A percentile compares a stretch with the other conserved stretches of the same genome.
Conservation (phyloP, 2,113 vertebrate species). For the Eretmochelys imbricata region DNA sequence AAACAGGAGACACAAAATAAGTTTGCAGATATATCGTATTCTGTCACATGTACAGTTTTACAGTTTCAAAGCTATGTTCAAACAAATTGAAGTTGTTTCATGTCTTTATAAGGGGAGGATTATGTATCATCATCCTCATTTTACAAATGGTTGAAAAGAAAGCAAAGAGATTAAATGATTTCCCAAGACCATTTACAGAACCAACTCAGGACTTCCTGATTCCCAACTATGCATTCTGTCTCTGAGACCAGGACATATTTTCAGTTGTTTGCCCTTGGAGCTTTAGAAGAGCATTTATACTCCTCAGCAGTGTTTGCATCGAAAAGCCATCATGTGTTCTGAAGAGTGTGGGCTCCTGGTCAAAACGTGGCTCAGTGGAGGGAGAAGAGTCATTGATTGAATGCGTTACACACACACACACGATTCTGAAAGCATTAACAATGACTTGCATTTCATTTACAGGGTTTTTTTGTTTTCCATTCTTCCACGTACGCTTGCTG, state of each 20-base stretch:
- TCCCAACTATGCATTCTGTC: not conserved
- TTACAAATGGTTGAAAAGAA: not conserved
- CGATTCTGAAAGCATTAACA: not conserved
- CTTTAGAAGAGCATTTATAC: conserved; percentile 2
- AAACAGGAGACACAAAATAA: not conserved
- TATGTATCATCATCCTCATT: not conserved
- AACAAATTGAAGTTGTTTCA: not conserved
- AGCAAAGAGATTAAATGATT: not conserved
- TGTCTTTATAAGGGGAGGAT: not conserved
- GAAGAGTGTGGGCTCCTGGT: not conserved
- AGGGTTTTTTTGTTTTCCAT: not conserved
- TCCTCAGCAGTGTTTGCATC: conserved; percentile 10
- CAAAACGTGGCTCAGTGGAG: too few relatives aligned
- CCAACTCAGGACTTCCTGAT: not conserved
- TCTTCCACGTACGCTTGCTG: not conserved
- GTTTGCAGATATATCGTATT: not conserved
- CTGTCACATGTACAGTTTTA: not conserved
- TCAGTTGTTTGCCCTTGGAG: not conserved
- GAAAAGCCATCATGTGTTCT: not conserved
- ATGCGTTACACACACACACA: not conserved
- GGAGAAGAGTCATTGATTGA: not conserved
- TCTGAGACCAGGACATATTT: not conserved
- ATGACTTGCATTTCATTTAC: not conserved
- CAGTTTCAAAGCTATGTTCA: rapidly evolving
- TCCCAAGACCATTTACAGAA: not conserved